Percentiles rank a stretch among this genome's conserved stretches.
phyloP scores from a whole-genome alignment of 2,797 vertebrate species.

The Leptatherina wallacei region DNA sequence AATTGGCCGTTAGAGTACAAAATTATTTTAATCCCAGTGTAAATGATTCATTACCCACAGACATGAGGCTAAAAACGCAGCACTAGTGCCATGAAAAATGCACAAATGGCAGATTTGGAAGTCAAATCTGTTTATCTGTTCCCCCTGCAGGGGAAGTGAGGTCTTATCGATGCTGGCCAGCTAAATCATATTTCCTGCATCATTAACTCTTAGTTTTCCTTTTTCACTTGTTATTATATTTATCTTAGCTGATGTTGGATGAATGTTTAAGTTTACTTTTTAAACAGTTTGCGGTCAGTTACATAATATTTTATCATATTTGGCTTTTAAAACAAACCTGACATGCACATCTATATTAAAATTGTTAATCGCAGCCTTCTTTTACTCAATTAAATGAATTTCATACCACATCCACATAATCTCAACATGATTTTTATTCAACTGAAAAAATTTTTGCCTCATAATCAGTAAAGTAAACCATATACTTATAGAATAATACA shows the following conservation, averaged over 20 bases:
- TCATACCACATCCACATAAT: neutral
- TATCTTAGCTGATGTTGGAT: constrained; percentile 12
- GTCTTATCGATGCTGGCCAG: constrained; percentile 49
- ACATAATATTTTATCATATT: constrained; percentile 5
- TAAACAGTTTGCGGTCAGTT: constrained; percentile 3
- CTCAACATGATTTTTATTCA: constrained; percentile 9
- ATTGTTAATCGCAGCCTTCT: neutral
- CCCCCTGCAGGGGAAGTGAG: constrained; percentile 32
- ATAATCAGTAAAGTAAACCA: neutral
- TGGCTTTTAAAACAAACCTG: constrained; percentile 17
- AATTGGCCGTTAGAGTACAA: constrained; percentile 69
- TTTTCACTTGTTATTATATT: constrained; percentile 30
- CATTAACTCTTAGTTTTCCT: constrained; percentile 61
- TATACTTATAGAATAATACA: neutral
- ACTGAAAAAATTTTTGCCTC: neutral
- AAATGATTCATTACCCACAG: constrained; percentile 72
- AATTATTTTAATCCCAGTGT: constrained; percentile 71
- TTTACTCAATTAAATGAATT: neutral
- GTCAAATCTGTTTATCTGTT: constrained; percentile 64
- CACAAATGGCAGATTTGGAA: constrained; percentile 63
- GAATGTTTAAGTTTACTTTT: constrained; percentile 28
- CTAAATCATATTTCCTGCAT: constrained; percentile 68
- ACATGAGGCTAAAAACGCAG: constrained; percentile 56
- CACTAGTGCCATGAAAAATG: constrained; percentile 52
- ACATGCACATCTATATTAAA: neutral